Base-by-base conservation (phyloP, 2,113 vertebrate genomes). In the Calyptommatus sinebrachiatus region DNA sequence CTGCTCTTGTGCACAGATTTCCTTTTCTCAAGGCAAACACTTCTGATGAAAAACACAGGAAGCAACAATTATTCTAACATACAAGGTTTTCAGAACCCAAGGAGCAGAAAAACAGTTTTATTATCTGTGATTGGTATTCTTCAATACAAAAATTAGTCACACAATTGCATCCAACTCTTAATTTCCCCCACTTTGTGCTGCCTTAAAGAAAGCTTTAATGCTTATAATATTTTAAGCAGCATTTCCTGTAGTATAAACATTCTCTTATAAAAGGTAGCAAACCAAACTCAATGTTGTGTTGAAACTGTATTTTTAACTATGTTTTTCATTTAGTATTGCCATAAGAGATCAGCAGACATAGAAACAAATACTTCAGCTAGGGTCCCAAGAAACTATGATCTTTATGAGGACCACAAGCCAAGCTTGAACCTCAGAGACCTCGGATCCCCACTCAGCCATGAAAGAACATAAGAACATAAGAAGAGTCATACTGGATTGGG, bases 331-430 rank as follows among this genome's bases (percentile, higher is more conserved):
- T 21, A 57, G 71, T 22, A 73, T 11, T n/a, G 53, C 41, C 77
- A 79, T 35, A 22, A 79, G 77, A 79, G 69, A 69, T 79, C 57
- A 79, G 53, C 63, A 71, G 63, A 63, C 24, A 60, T 20, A 31
- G 68, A 63, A 77, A 31, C 8, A 28, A 24, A 68, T 7, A n/a
- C 16, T 45, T 18, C n/a, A 78, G 2, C 18, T 70, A 8, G 35
- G 18, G 21, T 1, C 1, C n/a, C 35, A 61, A 45, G 12, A 22
- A 41, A 41, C 35, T 41, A 41, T 41, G 35, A 5, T 41, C 35
- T 41, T 57, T 57, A 57, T 57, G 12, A 57, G 53, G 53, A 57
- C 16, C 53, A 57, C 4, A 57, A 57, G 53, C 53, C 12, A 57
- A 18, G 48, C 8, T 50, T 50, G 48, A 50, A 50, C 12, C 8